Percentiles rank a stretch among this genome's conserved stretches.
These are phyloP conservation scores for Fukomys damarensis DNA, from an alignment of 2,113 vertebrate species.

Conservation along the genomic window DNA sequence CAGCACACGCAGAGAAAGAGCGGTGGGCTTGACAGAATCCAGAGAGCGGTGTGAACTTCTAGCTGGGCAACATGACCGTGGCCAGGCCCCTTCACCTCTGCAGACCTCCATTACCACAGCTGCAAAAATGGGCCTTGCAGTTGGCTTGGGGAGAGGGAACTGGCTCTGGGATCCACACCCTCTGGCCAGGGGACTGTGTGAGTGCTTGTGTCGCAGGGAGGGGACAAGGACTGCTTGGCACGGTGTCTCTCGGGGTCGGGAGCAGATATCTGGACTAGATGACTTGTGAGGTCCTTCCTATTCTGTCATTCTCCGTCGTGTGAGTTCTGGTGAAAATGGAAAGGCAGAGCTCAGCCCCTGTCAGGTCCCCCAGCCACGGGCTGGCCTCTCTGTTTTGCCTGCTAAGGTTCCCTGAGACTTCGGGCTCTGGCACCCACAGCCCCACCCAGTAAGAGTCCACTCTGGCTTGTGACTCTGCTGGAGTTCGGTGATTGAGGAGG, in stretches of 20 bases:
- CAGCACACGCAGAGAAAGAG: neutral
- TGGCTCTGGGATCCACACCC: neutral
- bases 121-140: neutral
- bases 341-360: neutral
- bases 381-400: neutral
- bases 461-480: neutral
- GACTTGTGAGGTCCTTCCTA: neutral
- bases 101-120: neutral
- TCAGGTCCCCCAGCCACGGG: neutral
- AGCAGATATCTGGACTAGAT: neutral
- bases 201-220: neutral
- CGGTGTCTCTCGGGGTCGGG: neutral
- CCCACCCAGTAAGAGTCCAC: neutral
- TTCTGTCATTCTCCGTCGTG: neutral
- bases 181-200: neutral
- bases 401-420: neutral
- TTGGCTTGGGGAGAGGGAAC: neutral
- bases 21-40: neutral
- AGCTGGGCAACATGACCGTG: neutral
- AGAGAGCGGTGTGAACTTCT: neutral
- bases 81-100: neutral
- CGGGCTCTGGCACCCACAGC: neutral
- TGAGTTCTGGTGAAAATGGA: neutral
- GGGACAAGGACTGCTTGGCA: neutral
- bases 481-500: neutral